Evolutionary conservation across 2,113 vertebrate genomes (phyloP).

Genomic region (Phodopus roborovskii): DNA sequence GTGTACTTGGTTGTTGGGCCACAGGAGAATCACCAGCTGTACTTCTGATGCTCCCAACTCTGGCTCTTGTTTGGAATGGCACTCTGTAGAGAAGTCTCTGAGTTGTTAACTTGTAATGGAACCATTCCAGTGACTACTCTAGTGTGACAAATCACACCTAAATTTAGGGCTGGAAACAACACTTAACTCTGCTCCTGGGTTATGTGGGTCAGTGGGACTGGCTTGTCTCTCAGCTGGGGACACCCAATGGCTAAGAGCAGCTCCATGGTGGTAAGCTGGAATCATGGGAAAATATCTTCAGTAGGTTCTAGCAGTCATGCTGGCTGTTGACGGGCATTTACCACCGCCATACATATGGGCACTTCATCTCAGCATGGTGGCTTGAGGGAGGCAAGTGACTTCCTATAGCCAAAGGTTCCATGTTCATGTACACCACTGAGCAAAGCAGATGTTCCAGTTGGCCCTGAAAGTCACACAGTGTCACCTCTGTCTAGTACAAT

Average conservation of each 20-base stretch:
- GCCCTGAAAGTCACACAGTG: neutral
- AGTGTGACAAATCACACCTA: neutral
- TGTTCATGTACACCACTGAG: neutral
- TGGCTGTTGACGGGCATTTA: neutral
- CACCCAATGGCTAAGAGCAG: too few relatives aligned
- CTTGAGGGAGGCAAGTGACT: rapidly evolving
- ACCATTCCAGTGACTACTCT: neutral
- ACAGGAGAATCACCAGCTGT: neutral
- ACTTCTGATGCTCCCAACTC: neutral
- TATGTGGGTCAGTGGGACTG: neutral
- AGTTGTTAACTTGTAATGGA: neutral
- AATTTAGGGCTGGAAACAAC: neutral
- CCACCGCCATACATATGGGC: rapidly evolving
- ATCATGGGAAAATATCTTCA: neutral
- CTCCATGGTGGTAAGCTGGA: neutral
- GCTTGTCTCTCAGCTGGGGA: neutral
- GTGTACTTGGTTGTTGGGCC: neutral
- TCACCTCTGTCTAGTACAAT: neutral
- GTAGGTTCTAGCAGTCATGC: rapidly evolving
- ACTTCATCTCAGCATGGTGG: neutral
- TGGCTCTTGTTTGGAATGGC: neutral
- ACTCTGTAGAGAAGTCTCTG: neutral
- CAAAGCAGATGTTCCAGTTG: neutral
- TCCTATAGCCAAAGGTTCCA: neutral
- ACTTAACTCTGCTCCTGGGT: neutral